Evolutionary conservation across 2,797 vertebrate genomes (phyloP), one percentile per base, ranked within the genome.

Genomic region (Spea hammondii): DNA sequence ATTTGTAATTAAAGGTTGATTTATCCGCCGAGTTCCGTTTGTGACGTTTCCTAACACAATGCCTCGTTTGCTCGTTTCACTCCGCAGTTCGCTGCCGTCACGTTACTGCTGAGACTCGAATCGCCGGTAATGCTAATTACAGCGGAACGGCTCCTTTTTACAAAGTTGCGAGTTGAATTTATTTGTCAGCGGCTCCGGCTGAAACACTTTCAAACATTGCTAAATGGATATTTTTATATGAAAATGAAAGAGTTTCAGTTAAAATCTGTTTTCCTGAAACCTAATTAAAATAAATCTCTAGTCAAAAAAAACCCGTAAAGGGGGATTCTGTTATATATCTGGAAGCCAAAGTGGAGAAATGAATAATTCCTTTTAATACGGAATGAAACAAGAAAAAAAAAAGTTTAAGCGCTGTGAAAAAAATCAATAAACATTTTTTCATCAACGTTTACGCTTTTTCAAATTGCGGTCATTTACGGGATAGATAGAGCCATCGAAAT

Each of bases 281-380:
- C 89, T 90, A 91, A 91, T 92, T 92, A 92, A 91, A 92, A 91
- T 90, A 89, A 91, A 91, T 88, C 89, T 77, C 83, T 84, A 90
- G 90, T 91, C 32, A 32, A 32, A 3, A 90, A 91, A 91, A 85
- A 92, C 0, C 17, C 90, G 89, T 90, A 89, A 89, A 86, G 77
- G 79, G 88, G 91, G 92, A 91, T 91, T 92, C 90, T 86, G 83
- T 72, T 84, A 89, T 88, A 90, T 86, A 89, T 92, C 88, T 91
- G 89, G 88, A 90, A 89, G 88, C 87, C 88, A 92, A 91, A 91
- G 90, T 85, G 76, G 8, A 46, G 77, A 89, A 86, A 88, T 91
- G 91, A 91, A 91, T 91, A 92, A 91, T n/a, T 89, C 90, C 80
- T 86, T 62, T 90, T 89, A 89, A 90, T 86, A 84, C 0, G 1